These are phyloP conservation scores for Zosterops borbonicus DNA, from an alignment of 2,113 vertebrate species.

Conservation along the genomic window DNA sequence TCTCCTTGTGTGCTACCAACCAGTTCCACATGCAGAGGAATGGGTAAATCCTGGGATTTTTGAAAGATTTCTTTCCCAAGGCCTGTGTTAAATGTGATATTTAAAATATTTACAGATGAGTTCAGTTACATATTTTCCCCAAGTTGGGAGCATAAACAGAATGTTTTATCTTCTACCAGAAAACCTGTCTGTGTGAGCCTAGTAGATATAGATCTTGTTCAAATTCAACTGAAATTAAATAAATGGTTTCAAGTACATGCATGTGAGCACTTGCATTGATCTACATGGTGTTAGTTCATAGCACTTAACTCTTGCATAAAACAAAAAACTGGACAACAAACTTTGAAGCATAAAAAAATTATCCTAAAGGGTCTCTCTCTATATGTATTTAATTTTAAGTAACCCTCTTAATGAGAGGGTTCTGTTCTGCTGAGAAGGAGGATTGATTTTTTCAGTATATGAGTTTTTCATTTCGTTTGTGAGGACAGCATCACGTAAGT, in stretches of 20 bases:
- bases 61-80: not conserved
- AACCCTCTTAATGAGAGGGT: not conserved
- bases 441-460: not conserved
- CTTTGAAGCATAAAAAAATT: not conserved
- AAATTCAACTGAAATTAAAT: not conserved
- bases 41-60: not conserved
- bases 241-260: not conserved
- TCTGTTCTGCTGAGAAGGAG: not conserved
- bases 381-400: not conserved
- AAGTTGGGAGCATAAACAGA: not conserved
- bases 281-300: not conserved
- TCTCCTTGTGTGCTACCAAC: not conserved
- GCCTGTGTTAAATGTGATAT: not conserved
- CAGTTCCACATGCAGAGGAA: not conserved
- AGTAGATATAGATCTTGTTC: not conserved
- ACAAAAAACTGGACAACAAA: not conserved
- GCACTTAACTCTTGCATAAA: not conserved
- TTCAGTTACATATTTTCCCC: not conserved
- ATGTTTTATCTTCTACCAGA: not conserved
- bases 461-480: not conserved
- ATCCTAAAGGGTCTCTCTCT: not conserved
- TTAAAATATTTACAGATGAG: not conserved
- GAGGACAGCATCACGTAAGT: accelerated
- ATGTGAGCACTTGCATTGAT: not conserved
- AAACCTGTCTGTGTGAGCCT: not conserved